Base-by-base conservation (phyloP, 92 coral and sea anemone species). In the Siderastrea siderea region DNA sequence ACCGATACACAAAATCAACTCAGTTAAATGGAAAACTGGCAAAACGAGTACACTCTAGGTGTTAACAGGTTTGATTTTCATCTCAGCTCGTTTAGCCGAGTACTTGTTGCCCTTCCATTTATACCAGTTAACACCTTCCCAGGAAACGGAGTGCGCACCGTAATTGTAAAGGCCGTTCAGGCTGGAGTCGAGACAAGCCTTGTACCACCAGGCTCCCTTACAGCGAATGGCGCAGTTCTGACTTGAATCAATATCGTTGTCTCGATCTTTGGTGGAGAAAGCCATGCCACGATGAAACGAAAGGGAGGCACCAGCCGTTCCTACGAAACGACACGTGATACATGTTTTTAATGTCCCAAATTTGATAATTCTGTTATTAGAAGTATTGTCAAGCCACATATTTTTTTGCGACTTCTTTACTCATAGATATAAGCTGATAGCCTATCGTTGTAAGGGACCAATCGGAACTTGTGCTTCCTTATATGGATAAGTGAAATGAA, bases 51-150 rank as follows among this genome's bases (percentile, higher is more conserved):
- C 6, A 15, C 19, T 61, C 43, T 61, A 61, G 66, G 66, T 26
- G 5, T 15, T 61, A 13, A 79, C 84, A 26, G 91, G 88, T 57
- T 79, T 77, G 68, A 87, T 81, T 81, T 91, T 90, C 93, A 90
- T 90, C 15, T 76, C 89, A 46, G 91, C 77, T 48, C 60, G 48
- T 75, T 90, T 90, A 11, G 82, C 74, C 12, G 94, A 86, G 78
- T 74, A 80, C 15, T 57, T 0, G 55, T 82, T 2, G 1, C 87
- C 87, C 60, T 91, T 81, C 88, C 91, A 91, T 6, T 9, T 2
- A 0, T 72, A 0, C 94, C 94, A 91, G 85, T 86, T 91, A 11
- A 86, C 80, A 3, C 91, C 91, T 13, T 84, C 76, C n/a, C 84
- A 89, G 44, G 13, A 84, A 45, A 79, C 19, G 3, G 51, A 57